These are phyloP conservation scores for Pandemis heparana DNA, from an alignment of 2,888 invertebrate species.

Conservation along the genomic window DNA sequence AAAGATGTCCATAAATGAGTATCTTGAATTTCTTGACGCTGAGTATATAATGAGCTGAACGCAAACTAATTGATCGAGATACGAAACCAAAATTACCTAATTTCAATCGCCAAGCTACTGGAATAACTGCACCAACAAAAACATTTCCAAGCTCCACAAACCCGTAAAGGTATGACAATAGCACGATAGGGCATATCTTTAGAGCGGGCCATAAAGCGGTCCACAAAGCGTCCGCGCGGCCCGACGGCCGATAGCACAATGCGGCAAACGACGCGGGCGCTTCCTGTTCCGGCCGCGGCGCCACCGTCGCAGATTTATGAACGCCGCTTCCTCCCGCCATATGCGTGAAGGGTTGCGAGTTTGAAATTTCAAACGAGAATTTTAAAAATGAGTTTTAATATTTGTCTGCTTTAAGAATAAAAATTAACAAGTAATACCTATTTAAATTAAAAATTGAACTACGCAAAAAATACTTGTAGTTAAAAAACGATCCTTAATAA, in stretches of 20 bases:
- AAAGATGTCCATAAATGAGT: too few relatives aligned
- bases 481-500: too few relatives aligned
- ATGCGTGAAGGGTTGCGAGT: slow-evolving; percentile 61
- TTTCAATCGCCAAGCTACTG: too few relatives aligned
- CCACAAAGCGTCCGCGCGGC: slow-evolving; percentile 81
- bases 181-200: slow-evolving; percentile 76
- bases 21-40: too few relatives aligned
- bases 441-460: too few relatives aligned
- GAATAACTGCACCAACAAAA: neutral
- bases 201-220: slow-evolving; percentile 77
- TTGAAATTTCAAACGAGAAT: slow-evolving; percentile 1
- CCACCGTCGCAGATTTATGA: slow-evolving; percentile 84
- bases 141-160: slow-evolving; percentile 38
- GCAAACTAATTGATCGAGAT: too few relatives aligned
- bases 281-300: slow-evolving; percentile 84
- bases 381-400: neutral
- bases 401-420: too few relatives aligned
- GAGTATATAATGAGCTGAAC: too few relatives aligned
- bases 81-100: too few relatives aligned
- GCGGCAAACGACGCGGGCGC: slow-evolving; percentile 84
- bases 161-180: slow-evolving; percentile 77
- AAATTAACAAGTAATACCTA: too few relatives aligned
- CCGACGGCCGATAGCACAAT: slow-evolving; percentile 83
- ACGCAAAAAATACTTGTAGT: too few relatives aligned
- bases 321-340: slow-evolving; percentile 80